phyloP scores from a whole-genome alignment of 1,140 invertebrate species.

The Cyrtorhinus lividipennis region DNA sequence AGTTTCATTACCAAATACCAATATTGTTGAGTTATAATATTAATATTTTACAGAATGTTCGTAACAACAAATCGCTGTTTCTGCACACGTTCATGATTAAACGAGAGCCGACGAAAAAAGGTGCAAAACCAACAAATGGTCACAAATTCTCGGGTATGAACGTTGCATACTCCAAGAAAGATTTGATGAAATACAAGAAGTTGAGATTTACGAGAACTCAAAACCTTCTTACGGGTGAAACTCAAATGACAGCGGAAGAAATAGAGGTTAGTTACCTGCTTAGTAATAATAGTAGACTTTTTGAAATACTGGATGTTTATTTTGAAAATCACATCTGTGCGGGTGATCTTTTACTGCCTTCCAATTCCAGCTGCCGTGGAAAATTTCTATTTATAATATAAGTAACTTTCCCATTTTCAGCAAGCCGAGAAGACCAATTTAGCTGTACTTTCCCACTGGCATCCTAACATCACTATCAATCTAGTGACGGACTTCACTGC shows the following conservation, averaged over 20 bases:
- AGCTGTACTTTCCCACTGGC: constrained; percentile 95
- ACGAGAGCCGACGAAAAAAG: constrained; percentile 47
- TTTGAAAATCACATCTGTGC: no score
- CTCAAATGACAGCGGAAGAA: constrained; percentile 57
- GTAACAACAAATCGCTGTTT: constrained; percentile 90
- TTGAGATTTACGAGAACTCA: constrained; percentile 74
- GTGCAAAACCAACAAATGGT: no score
- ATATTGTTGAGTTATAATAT: no score
- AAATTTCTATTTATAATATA: no score
- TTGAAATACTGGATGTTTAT: not conserved
- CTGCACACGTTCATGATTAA: constrained; percentile 79
- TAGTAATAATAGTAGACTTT: no score
- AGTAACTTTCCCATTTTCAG: constrained; percentile 33
- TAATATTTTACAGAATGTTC: constrained; percentile 42
- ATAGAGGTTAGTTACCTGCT: constrained; percentile 32
- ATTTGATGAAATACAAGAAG: constrained; percentile 88
- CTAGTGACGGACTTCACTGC: constrained; percentile 86
- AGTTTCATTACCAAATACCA: no score
- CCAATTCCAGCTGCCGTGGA: no score
- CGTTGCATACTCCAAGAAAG: constrained; percentile 59
- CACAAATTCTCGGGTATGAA: constrained; percentile 47
- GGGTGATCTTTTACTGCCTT: no score
- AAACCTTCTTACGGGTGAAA: constrained; percentile 89
- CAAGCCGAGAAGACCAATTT: constrained; percentile 67
- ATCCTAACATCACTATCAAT: constrained; percentile 95